Conservation (phyloP, 2,113 vertebrate genomes). For the Trematocara variabile region DNA sequence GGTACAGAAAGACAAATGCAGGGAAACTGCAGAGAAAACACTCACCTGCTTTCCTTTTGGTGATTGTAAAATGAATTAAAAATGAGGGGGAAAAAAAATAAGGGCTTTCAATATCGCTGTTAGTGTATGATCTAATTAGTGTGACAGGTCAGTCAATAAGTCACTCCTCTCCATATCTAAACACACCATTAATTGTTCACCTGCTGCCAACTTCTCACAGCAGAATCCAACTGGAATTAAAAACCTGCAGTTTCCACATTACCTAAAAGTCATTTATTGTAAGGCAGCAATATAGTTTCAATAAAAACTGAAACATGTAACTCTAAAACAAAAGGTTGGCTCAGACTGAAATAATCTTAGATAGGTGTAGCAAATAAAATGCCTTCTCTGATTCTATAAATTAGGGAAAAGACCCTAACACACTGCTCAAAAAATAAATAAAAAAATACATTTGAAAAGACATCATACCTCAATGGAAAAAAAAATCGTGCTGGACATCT, state of each 20-base stretch:
- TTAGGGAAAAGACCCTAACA: background rate
- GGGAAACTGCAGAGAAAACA: background rate
- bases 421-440: background rate
- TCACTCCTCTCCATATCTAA: background rate
- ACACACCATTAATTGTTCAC: background rate
- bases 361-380: background rate
- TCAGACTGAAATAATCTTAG: background rate
- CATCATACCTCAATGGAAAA: background rate
- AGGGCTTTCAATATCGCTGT: conserved; percentile 14
- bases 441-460: background rate
- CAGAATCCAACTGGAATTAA: background rate
- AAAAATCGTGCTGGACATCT: background rate
- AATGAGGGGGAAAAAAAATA: conserved; percentile 1
- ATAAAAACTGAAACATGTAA: background rate
- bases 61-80: conserved; percentile 11
- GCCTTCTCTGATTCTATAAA: background rate
- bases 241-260: background rate
- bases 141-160: conserved; percentile 56
- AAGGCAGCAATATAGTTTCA: background rate
- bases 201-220: background rate
- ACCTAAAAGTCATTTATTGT: background rate
- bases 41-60: conserved; percentile 19
- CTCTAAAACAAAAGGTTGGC: background rate
- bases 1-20: background rate
- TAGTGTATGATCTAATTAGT: conserved; percentile 32